Evolutionary conservation across 2,888 invertebrate species (phyloP).

Genomic region (Drosophila birchii): DNA sequence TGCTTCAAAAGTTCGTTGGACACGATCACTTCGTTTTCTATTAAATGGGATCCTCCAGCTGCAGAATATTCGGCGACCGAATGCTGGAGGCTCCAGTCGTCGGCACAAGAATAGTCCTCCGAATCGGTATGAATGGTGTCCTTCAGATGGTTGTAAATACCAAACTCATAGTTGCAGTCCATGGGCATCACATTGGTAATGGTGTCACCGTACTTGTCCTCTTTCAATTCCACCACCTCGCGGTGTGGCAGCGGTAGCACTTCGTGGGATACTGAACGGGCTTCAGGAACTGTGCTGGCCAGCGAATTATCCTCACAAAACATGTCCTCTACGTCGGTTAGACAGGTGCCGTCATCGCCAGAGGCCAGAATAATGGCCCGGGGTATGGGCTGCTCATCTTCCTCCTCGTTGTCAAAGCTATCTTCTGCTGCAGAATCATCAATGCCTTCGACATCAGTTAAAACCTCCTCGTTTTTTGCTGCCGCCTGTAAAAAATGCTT

Average conservation of each 20-base stretch:
- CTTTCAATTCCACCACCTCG: slow-evolving; percentile 85
- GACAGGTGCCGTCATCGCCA: slow-evolving; percentile 77
- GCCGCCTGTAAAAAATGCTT: slow-evolving; percentile 67
- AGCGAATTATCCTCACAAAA: slow-evolving; percentile 70
- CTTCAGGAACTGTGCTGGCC: slow-evolving; percentile 39
- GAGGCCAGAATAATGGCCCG: slow-evolving; percentile 78
- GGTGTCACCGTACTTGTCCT: slow-evolving; percentile 84
- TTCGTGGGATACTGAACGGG: slow-evolving; percentile 46
- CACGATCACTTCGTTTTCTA: slow-evolving; percentile 78
- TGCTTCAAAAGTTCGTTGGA: slow-evolving; percentile 79
- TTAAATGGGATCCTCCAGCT: slow-evolving; percentile 48
- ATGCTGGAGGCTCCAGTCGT: slow-evolving; percentile 64
- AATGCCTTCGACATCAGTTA: slow-evolving; percentile 86
- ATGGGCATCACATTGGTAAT: slow-evolving; percentile 85
- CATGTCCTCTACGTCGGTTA: slow-evolving; percentile 84
- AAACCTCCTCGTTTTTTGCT: slow-evolving; percentile 79
- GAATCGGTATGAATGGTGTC: slow-evolving; percentile 84
- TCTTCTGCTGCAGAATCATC: slow-evolving; percentile 83
- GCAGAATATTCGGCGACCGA: slow-evolving; percentile 57
- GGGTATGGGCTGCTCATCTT: slow-evolving; percentile 80
- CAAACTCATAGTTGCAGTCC: slow-evolving; percentile 82
- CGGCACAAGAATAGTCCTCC: slow-evolving; percentile 82
- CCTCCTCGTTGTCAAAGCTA: slow-evolving; percentile 79
- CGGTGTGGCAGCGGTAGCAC: slow-evolving; percentile 85
- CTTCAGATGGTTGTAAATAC: slow-evolving; percentile 80